A percentile compares a stretch with the other conserved stretches of the same genome.
phyloP scores from a whole-genome alignment of 1,140 invertebrate genomes.

The Drosophila bocqueti region DNA sequence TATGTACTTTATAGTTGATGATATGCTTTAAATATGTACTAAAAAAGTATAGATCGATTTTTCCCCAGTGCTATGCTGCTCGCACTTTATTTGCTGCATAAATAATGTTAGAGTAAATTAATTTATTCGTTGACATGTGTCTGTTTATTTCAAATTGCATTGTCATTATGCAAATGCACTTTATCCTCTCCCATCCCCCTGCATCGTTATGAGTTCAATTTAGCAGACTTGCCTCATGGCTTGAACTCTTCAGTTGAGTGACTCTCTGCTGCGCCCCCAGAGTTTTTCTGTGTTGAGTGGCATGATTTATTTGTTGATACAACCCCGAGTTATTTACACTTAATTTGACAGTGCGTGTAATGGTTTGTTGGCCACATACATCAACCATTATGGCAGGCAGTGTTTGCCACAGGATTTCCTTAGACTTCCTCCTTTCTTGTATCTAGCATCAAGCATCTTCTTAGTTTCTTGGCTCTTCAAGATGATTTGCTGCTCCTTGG shows the following conservation, averaged over 20 bases:
- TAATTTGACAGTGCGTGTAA: constrained; percentile 74
- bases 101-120: constrained; percentile 81
- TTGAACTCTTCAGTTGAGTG: constrained; percentile 24
- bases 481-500: constrained; percentile 11
- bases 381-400: constrained; percentile 5
- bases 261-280: constrained; percentile 18
- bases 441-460: constrained; percentile 3
- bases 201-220: constrained; percentile 19
- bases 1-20: too few species aligned
- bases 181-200: constrained; percentile 22
- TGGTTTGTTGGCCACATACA: constrained; percentile 37
- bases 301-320: constrained; percentile 75
- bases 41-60: background rate
- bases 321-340: constrained; percentile 77
- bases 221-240: background rate
- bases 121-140: constrained; percentile 83
- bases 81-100: constrained; percentile 72
- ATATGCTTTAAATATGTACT: background rate
- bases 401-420: constrained; percentile 12
- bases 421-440: background rate
- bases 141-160: constrained; percentile 81
- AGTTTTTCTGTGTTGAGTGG: constrained; percentile 47
- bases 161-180: constrained; percentile 82
- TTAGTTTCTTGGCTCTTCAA: constrained; percentile 13
- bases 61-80: constrained; percentile 9